A percentile compares a stretch with the other conserved stretches of the same genome.
phyloP scores from a whole-genome alignment of 2,888 invertebrate species.

The Esperia sulphurella region DNA sequence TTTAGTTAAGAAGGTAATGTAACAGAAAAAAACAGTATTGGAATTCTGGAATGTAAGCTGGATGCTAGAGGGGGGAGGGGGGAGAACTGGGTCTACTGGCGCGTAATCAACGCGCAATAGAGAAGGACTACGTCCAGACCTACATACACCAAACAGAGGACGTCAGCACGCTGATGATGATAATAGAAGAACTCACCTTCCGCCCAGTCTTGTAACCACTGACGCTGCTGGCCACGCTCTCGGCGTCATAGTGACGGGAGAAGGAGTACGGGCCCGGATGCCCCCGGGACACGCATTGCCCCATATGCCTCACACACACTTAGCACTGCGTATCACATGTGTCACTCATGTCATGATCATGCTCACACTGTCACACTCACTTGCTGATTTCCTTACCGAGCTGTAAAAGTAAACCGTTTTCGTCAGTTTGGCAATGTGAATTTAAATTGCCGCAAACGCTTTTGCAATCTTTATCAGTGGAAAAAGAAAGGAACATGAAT shows the following conservation, averaged over 20 bases:
- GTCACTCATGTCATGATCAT: constrained; percentile 2
- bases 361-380: background rate
- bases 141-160: too few relatives aligned
- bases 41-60: too few relatives aligned
- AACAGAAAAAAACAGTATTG: too few relatives aligned
- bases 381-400: background rate
- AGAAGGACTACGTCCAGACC: too few relatives aligned
- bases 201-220: constrained; percentile 40
- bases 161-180: too few relatives aligned
- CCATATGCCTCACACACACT: constrained; percentile 74
- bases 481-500: constrained; percentile 4
- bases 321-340: constrained; percentile 23
- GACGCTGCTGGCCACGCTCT: constrained; percentile 64
- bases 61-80: too few relatives aligned
- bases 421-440: constrained; percentile 4
- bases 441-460: constrained; percentile 6
- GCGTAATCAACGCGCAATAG: too few relatives aligned
- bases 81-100: too few relatives aligned
- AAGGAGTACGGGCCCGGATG: constrained; percentile 71
- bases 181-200: constrained; percentile 40
- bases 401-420: background rate
- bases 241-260: constrained; percentile 68
- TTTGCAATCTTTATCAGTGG: constrained; percentile 4
- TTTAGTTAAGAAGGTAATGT: too few relatives aligned
- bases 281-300: constrained; percentile 87